Base-by-base conservation (phyloP, 2,797 vertebrate species). In the Zenarchopterus dispar region DNA sequence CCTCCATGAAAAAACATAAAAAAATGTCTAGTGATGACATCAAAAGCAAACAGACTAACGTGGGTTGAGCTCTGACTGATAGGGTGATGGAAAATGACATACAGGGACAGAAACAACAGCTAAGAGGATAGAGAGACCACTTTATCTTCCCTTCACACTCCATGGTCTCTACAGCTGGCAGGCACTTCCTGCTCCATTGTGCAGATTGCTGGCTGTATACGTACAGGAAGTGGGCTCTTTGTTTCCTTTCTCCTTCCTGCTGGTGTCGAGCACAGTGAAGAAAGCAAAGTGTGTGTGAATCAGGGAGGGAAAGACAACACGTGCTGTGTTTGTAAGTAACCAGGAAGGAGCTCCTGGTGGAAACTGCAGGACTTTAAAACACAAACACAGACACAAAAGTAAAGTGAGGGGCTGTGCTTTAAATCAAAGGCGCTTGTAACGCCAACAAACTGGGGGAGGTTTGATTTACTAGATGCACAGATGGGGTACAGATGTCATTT, bases 231-330 rank as follows among this genome's bases (percentile, higher is more conserved):
- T 88, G 64, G 80, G 55, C 64, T 85, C 85, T 88, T 90, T 89
- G 89, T 88, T 89, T 90, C 91, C 89, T 76, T 31, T 85, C 83
- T 85, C 81, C 86, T 90, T 93, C 92, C 91, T 91, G 88, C 76
- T 75, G 77, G 75, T 70, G 75, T 69, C 6, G 9, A 80, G 57
- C 55, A 15, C 51, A 56, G 61, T 41, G 47, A 67, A 50, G 62
- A 51, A 60, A 71, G 70, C 77, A 73, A 84, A 79, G 78, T 58
- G 68, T 64, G 80, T 28, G 8, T 55, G 45, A 58, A 62, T 49
- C 61, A 67, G 22, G 42, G 57, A 67, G 75, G 52, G 51, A 57
- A 68, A 55, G 58, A 77, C 78, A 81, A 85, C 82, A 65, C 62
- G 56, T 0, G 16, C 57, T 41, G 74, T 77, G 72, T 89, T 82